These are phyloP conservation scores for Zhengitettix transpicula DNA, from an alignment of 2,888 invertebrate species.

Conservation along the genomic window DNA sequence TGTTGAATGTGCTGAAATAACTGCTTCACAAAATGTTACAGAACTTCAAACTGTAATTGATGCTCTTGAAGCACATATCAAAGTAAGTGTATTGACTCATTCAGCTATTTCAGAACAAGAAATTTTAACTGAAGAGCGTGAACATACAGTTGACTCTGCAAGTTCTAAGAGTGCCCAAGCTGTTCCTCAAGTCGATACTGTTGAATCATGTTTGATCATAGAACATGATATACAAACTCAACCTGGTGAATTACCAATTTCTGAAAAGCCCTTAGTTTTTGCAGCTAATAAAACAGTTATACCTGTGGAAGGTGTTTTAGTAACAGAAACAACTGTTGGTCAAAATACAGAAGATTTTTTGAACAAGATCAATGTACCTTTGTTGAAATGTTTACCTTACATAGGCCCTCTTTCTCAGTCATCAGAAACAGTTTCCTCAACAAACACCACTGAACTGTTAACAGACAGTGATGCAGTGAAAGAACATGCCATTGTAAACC, in stretches of 20 bases:
- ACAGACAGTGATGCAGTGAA: no score
- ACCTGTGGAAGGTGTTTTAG: constrained; percentile 29
- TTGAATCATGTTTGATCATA: constrained; percentile 34
- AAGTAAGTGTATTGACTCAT: constrained; percentile 32
- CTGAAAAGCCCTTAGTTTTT: constrained; percentile 26
- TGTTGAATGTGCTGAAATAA: no score
- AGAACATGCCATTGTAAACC: no score
- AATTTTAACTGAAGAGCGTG: constrained; percentile 29
- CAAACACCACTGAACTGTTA: no score
- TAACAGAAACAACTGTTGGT: constrained; percentile 27
- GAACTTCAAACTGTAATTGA: constrained; percentile 8
- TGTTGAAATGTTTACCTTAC: no score
- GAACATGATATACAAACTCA: constrained; percentile 35
- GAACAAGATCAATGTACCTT: no score
- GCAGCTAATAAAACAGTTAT: constrained; percentile 27
- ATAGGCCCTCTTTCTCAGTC: no score
- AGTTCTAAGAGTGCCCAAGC: constrained; percentile 19
- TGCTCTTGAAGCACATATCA: constrained; percentile 26
- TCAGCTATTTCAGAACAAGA: constrained; percentile 32
- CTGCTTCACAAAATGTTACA: no score
- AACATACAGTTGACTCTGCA: constrained; percentile 18
- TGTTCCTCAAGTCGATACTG: constrained; percentile 24
- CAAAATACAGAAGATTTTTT: constrained; percentile 18
- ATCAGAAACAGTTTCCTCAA: no score
- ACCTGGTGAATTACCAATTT: constrained; percentile 29